Conservation (phyloP, 1,140 invertebrate species). For the Geopemphigus sp. region DNA sequence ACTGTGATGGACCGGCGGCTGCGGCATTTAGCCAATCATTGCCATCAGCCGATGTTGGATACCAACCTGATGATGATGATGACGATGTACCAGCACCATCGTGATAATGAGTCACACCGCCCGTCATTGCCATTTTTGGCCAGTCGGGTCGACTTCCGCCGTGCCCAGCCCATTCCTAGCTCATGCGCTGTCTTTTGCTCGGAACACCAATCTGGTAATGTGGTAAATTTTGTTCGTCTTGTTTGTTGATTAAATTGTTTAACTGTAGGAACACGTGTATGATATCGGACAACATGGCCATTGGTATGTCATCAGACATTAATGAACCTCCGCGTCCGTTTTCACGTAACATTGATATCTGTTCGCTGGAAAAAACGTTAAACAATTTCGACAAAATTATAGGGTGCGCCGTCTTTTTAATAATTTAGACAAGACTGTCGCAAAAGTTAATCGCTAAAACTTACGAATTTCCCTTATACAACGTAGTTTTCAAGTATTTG, state of each 20-base stretch:
- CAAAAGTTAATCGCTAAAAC: background rate
- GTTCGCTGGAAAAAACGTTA: background rate
- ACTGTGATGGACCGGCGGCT: background rate
- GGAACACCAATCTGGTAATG: background rate
- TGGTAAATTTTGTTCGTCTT: conserved; percentile 55
- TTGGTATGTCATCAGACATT: background rate
- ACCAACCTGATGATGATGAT: background rate
- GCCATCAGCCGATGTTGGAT: background rate
- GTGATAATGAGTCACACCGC: background rate
- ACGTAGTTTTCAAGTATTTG: conserved; percentile 1
- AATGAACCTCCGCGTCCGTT: background rate
- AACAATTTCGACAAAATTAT: background rate
- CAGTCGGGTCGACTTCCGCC: conserved; percentile 39
- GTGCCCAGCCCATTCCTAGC: conserved; percentile 47
- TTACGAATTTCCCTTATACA: conserved; percentile 29
- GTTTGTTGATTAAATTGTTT: background rate
- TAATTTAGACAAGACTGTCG: too few relatives aligned
- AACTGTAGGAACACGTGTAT: background rate
- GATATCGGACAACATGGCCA: conserved; percentile 1
- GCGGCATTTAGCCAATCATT: conserved; percentile 39
- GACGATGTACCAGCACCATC: background rate
- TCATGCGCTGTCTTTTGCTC: background rate
- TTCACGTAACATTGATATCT: background rate
- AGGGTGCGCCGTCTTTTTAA: background rate
- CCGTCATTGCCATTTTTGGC: background rate